Evolutionary conservation across 2,888 invertebrate genomes (phyloP), one percentile per base, ranked within the genome.

Genomic region (Microplitis deprimator): DNA sequence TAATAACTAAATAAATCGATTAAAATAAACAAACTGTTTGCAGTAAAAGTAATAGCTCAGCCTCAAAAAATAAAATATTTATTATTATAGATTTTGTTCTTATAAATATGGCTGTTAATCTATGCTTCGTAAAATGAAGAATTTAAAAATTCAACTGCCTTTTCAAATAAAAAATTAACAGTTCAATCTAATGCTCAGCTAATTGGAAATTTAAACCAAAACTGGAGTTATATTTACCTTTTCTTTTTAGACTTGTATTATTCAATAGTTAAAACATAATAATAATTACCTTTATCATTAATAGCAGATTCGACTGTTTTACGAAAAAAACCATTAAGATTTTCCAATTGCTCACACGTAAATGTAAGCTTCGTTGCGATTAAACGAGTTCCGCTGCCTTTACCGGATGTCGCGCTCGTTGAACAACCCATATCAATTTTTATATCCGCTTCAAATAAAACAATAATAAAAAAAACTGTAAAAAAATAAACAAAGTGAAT

Each of bases 351-450:
- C 50, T 91, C 91, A 61, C 87, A 85, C 73, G 89, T 90, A 85
- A 92, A 92, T 76, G 88, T 88, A 69, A 92, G 86, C 79, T 91
- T 91, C 60, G 91, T 90, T 68, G 90, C 90, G 78, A 91, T 90
- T 79, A 92, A 84, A 20, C 90, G 87, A 78, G 91, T 82, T 75
- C 90, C 91, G 73, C 90, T 90, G 79, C 88, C 83, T 80, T 89
- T 90, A 72, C 82, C 84, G 74, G 85, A 83, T 70, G 84, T 83
- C 3, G 80, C 84, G 73, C 85, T 85, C 5, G 82, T 75, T 59
- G 82, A 81, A 50, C 87, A 88, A 69, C 87, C 87, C 87, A 87
- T 88, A 72, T 74, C 83, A 29, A 50, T 60, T 41, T 70, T 70
- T 17, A 72, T 38, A 16, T 62, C 62, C 60, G 61, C 5, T 50